These are phyloP conservation scores for Chlamydotis undulata DNA, from an alignment of 2,113 vertebrate species.

Conservation along the genomic window DNA sequence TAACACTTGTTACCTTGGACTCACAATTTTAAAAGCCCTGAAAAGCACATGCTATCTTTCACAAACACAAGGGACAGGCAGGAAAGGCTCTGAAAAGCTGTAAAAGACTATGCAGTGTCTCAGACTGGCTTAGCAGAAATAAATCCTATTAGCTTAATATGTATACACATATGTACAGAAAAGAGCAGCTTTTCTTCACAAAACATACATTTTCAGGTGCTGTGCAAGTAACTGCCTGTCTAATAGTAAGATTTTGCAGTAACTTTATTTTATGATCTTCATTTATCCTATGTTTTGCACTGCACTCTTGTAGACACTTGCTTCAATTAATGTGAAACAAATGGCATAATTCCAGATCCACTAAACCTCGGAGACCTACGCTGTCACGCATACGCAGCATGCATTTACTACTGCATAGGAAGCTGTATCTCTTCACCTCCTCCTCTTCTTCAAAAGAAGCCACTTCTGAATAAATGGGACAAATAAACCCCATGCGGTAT, in stretches of 20 bases:
- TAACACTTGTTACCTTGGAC: not conserved
- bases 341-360: conserved; percentile 34
- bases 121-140: conserved; percentile 23
- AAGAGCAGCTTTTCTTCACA: not conserved
- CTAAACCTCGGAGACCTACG: conserved; percentile 52
- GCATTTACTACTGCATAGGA: conserved; percentile 2
- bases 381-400: not conserved
- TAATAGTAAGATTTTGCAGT: not conserved
- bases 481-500: not conserved
- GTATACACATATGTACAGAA: not conserved
- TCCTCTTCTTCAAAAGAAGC: not conserved
- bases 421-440: conserved; percentile 21
- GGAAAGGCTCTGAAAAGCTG: not conserved
- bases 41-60: not conserved
- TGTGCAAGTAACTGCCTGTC: not conserved
- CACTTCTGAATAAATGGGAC: conserved; percentile 27
- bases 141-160: conserved; percentile 10
- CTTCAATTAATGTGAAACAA: conserved; percentile 60
- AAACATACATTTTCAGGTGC: not conserved
- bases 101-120: not conserved
- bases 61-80: not conserved
- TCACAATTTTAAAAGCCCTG: not conserved
- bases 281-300: conserved; percentile 21
- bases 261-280: not conserved
- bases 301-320: conserved; percentile 7